Evolutionary conservation across 1,140 invertebrate genomes (phyloP).

Genomic region (Chironomus striatipennis): DNA sequence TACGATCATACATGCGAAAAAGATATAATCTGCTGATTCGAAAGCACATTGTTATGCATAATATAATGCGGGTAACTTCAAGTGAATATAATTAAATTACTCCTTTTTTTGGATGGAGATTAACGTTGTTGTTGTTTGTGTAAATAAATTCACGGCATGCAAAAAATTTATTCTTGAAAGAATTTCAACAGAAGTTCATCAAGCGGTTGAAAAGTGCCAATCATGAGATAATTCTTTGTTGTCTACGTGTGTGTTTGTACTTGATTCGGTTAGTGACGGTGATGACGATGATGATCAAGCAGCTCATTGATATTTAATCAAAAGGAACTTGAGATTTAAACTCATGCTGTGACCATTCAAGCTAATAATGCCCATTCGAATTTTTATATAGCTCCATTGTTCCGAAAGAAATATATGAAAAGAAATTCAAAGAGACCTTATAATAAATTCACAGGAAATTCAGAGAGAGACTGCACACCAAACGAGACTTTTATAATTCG

Average conservation of each 20-base stretch:
- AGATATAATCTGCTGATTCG: neutral
- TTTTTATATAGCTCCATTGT: constrained; percentile 7
- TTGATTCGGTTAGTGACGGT: neutral
- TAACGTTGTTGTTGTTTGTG: neutral
- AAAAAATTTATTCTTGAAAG: neutral
- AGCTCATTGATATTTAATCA: constrained; percentile 11
- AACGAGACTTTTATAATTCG: too few species aligned
- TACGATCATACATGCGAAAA: neutral
- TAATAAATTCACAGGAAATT: neutral
- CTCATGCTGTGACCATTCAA: neutral
- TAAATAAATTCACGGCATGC: neutral
- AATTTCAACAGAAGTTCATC: constrained; percentile 4
- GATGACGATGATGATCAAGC: constrained; percentile 11
- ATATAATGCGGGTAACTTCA: too few species aligned
- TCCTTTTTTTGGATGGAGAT: neutral
- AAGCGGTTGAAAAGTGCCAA: neutral
- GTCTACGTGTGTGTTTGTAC: neutral
- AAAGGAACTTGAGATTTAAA: neutral
- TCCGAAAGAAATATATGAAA: neutral
- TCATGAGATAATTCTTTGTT: neutral
- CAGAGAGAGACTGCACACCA: neutral
- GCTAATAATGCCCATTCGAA: constrained; percentile 1
- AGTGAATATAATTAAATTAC: too few species aligned
- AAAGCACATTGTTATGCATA: neutral
- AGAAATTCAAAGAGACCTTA: neutral